phyloP scores from a whole-genome alignment of 2,113 vertebrate species.

The Microtus ochrogaster region DNA sequence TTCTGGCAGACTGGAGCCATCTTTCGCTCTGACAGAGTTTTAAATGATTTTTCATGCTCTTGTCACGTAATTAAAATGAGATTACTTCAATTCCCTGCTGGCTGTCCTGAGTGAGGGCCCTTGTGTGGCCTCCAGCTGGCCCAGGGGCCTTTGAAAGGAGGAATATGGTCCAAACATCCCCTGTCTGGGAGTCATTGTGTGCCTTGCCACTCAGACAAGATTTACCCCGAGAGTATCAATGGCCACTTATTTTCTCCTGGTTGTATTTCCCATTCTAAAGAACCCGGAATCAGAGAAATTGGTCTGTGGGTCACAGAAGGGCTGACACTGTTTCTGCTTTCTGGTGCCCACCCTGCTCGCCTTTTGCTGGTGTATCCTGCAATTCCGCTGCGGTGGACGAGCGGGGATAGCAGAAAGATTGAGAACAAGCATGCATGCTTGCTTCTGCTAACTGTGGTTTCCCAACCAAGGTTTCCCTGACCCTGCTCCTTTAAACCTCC shows the following conservation, averaged over 20 bases:
- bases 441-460: slow-evolving; percentile 7
- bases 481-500: slow-evolving; percentile 30
- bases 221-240: slow-evolving; percentile 66
- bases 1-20: slow-evolving; percentile 86
- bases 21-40: slow-evolving; percentile 86
- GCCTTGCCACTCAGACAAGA: slow-evolving; percentile 71
- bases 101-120: slow-evolving; percentile 82
- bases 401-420: not conserved
- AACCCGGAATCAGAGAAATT: slow-evolving; percentile 20
- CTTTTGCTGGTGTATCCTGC: not conserved
- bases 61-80: slow-evolving; percentile 91
- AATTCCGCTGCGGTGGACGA: not conserved
- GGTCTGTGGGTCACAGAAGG: slow-evolving; percentile 25
- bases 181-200: slow-evolving; percentile 80
- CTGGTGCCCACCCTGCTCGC: not conserved
- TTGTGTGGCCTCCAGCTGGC: slow-evolving; percentile 88
- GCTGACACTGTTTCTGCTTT: not conserved
- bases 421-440: not conserved
- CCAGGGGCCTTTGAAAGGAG: slow-evolving; percentile 81
- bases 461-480: not conserved
- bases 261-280: slow-evolving; percentile 53
- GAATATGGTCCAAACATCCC: slow-evolving; percentile 84
- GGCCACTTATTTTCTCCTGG: slow-evolving; percentile 68
- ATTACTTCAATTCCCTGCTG: slow-evolving; percentile 88
- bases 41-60: slow-evolving; percentile 89